These are phyloP conservation scores for Nephila pilipes DNA, from an alignment of 1,140 invertebrate species.

Conservation along the genomic window DNA sequence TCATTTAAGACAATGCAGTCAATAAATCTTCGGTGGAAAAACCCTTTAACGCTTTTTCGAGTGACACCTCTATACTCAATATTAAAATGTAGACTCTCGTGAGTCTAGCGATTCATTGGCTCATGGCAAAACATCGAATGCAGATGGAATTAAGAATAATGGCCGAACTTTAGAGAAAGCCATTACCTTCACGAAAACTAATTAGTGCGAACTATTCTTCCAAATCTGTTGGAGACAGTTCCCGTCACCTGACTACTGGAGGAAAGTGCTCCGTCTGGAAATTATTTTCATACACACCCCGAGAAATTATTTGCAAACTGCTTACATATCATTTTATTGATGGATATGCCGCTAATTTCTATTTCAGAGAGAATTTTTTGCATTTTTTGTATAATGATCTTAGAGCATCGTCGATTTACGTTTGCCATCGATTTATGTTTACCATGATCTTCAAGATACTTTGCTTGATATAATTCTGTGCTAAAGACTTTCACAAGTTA, in stretches of 20 bases:
- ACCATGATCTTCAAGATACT: too few species aligned
- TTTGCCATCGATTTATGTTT: too few species aligned
- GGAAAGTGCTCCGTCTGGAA: not conserved
- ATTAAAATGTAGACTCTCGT: not conserved
- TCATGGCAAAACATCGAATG: constrained; percentile 68
- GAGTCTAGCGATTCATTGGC: constrained; percentile 18
- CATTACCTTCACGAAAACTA: constrained; percentile 72
- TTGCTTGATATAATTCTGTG: too few species aligned
- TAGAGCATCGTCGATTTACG: too few species aligned
- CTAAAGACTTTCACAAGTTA: too few species aligned
- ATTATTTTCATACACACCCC: not conserved
- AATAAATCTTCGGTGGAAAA: too few species aligned
- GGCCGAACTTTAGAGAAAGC: constrained; percentile 70
- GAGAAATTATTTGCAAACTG: not conserved
- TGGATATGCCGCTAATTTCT: too few species aligned
- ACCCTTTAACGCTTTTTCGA: not conserved
- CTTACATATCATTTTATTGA: too few species aligned
- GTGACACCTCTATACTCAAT: not conserved
- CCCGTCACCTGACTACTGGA: constrained; percentile 39
- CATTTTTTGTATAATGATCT: too few species aligned
- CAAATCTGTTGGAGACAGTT: constrained; percentile 66
- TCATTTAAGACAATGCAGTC: too few species aligned
- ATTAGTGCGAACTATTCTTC: constrained; percentile 69
- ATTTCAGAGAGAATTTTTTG: too few species aligned
- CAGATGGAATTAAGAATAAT: constrained; percentile 76